A percentile compares a stretch with the other conserved stretches of the same genome.
Conservation (phyloP, 1,140 invertebrate genomes). For the Agrilus planipennis region DNA sequence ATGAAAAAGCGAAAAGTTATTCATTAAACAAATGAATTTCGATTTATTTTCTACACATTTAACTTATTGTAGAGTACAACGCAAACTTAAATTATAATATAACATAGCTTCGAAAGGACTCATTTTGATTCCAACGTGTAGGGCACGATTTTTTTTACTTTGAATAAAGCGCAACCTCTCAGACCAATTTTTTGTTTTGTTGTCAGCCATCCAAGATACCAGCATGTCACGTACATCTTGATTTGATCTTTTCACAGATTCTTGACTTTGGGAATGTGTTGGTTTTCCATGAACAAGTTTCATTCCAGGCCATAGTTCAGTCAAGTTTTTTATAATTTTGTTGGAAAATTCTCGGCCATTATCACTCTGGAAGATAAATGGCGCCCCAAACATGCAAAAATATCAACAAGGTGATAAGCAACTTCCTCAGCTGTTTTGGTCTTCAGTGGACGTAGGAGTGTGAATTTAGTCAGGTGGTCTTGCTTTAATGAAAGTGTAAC, state of each 20-base stretch:
- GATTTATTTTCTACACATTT: too few species aligned
- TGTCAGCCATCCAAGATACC: slow-evolving; percentile 23
- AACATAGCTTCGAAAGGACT: slow-evolving; percentile 24
- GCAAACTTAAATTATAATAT: too few species aligned
- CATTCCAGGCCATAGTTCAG: slow-evolving; percentile 16
- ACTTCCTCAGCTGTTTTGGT: slow-evolving; percentile 21
- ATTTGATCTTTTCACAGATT: slow-evolving; percentile 30
- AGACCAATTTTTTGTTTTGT: slow-evolving; percentile 24
- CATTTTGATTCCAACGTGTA: slow-evolving; percentile 20
- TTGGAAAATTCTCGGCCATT: slow-evolving; percentile 31
- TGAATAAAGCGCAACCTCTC: slow-evolving; percentile 25
- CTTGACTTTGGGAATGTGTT: slow-evolving; percentile 28
- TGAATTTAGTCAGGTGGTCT: slow-evolving; percentile 36
- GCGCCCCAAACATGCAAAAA: slow-evolving; percentile 29
- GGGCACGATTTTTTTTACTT: slow-evolving; percentile 26
- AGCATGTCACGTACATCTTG: slow-evolving; percentile 20
- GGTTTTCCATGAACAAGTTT: slow-evolving; percentile 30
- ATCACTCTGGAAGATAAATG: slow-evolving; percentile 28
- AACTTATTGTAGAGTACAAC: too few species aligned
- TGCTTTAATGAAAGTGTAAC: too few species aligned
- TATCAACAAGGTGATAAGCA: slow-evolving; percentile 15
- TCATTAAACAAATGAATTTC: too few species aligned
- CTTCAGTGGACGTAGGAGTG: slow-evolving; percentile 19
- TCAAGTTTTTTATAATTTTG: slow-evolving; percentile 17
- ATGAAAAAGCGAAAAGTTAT: too few species aligned